Evolutionary conservation across 2,113 vertebrate genomes (phyloP), one percentile per base, ranked within the genome.

Genomic region (Takifugu flavidus): DNA sequence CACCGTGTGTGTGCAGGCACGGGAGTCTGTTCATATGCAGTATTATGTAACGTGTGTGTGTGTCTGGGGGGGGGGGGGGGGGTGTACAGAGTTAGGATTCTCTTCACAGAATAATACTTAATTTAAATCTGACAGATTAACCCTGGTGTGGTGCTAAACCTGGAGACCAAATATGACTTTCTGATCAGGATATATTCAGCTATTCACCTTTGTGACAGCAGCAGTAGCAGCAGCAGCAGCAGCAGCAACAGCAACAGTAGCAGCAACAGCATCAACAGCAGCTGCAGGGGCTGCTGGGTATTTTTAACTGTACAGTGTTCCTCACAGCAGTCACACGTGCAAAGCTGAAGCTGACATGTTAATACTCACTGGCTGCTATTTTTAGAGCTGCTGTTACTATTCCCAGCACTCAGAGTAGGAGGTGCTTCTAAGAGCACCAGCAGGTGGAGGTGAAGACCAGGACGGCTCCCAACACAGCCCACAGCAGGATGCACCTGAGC

Each of bases 311-410:
- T 56, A 20, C 51, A 73, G 67, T 82, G 77, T 79, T 62, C 71
- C 70, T 50, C 80, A 80, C 69, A 54, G 74, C 78, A 65, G 69
- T 56, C 79, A 79, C 83, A 87, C 75, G 82, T 88, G 86, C 76
- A 66, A 77, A 79, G 80, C 84, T 72, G 65, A 82, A 86, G 85
- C 83, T 89, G 89, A 89, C 85, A 91, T 88, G 90, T 83, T 90
- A 88, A 88, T 88, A 88, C 83, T 91, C 88, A 88, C 88, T 89
- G 89, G 87, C 83, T 89, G 87, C 90, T 92, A 92, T 92, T 86
- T 91, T 88, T 91, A 91, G 90, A 80, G 46, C 84, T 86, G 86
- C 83, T 90, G 90, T 90, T 91, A 91, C 91, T 91, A 91, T 92
- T 92, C 87, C 88, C 84, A 86, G 89, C 87, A 68, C 85, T 88